Evolutionary conservation across 1,140 invertebrate species (phyloP).

Genomic region (Trichonephila clavata): DNA sequence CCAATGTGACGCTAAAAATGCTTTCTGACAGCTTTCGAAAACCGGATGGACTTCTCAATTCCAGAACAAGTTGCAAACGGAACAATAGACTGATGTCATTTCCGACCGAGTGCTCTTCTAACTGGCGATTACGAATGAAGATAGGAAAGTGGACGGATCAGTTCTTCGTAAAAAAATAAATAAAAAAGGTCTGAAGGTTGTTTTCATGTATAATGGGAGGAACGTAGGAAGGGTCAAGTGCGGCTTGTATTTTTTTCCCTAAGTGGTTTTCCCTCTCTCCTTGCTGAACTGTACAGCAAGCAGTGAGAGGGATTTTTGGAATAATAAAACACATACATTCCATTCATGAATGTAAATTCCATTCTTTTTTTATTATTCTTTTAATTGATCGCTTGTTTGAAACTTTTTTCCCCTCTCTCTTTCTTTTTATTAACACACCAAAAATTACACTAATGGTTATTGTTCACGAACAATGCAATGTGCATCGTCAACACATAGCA

Average conservation of each 20-base stretch:
- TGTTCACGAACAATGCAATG: too few relatives aligned
- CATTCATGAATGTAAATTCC: too few relatives aligned
- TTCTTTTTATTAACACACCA: too few relatives aligned
- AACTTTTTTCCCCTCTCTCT: too few relatives aligned
- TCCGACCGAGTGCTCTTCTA: conserved; percentile 29
- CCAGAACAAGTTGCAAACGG: conserved; percentile 2
- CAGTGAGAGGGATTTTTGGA: too few relatives aligned
- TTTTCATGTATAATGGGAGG: background rate
- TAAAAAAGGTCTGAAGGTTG: background rate
- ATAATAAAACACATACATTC: too few relatives aligned
- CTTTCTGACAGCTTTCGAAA: background rate
- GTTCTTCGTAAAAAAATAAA: background rate
- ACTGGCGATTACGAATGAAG: conserved; percentile 27
- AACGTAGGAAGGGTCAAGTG: conserved; percentile 16
- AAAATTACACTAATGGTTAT: too few relatives aligned
- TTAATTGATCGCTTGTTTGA: too few relatives aligned
- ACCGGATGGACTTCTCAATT: conserved; percentile 37
- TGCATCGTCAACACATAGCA: too few relatives aligned
- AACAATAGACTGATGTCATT: conserved; percentile 49
- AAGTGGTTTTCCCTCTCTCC: background rate
- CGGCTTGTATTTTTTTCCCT: background rate
- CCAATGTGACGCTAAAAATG: background rate
- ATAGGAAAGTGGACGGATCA: conserved; percentile 8
- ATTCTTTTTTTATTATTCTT: too few relatives aligned
- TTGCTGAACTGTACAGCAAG: background rate